These are phyloP conservation scores for Oryctolagus cuniculus DNA, from an alignment of 2,113 vertebrate species.

Conservation along the genomic window DNA sequence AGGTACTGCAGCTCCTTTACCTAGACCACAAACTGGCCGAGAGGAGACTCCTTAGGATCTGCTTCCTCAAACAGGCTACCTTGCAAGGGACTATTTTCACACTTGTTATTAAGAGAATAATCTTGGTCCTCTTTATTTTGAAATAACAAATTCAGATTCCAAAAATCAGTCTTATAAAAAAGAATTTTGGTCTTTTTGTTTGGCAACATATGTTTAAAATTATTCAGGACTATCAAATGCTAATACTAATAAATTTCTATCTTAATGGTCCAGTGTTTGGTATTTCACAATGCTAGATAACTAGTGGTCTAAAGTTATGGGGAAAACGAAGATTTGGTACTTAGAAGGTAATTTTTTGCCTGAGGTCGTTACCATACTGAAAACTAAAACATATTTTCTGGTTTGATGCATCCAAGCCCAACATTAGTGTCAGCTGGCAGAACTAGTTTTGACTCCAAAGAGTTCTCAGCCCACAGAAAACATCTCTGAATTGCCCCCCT, in stretches of 20 bases:
- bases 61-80: not conserved
- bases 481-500: not conserved
- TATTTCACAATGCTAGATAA: not conserved
- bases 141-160: not conserved
- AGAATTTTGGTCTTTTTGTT: conserved; percentile 5
- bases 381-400: not conserved
- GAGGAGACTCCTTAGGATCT: not conserved
- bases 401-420: not conserved
- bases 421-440: not conserved
- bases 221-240: not conserved
- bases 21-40: not conserved
- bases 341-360: not conserved
- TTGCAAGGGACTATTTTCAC: not conserved
- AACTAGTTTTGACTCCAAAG: not conserved
- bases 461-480: not conserved
- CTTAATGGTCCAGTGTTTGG: not conserved
- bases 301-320: not conserved
- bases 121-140: not conserved
- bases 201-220: conserved; percentile 17
- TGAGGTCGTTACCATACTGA: not conserved
- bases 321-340: not conserved
- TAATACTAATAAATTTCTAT: not conserved
- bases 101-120: conserved; percentile 12
- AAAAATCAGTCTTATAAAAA: not conserved
- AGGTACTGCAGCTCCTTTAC: conserved; percentile 55